These are phyloP conservation scores for Temnothorax nylanderi DNA, from an alignment of 1,140 invertebrate species.

Conservation along the genomic window DNA sequence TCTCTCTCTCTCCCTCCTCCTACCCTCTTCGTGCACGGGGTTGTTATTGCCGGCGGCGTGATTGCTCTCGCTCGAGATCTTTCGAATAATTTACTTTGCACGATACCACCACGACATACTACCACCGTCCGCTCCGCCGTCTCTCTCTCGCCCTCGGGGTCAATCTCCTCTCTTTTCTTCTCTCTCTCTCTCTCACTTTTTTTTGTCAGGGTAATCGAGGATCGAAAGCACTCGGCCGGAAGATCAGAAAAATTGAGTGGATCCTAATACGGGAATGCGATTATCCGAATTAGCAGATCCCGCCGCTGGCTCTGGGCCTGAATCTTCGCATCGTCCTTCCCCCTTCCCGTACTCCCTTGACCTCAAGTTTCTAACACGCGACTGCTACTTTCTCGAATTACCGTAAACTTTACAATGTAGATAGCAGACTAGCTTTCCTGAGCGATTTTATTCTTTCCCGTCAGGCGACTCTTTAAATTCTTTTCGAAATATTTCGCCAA, in stretches of 20 bases:
- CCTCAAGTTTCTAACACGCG: constrained; percentile 20
- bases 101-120: constrained; percentile 67
- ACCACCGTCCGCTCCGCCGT: constrained; percentile 43
- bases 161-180: constrained; percentile 9
- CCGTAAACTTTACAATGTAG: constrained; percentile 25
- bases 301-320: constrained; percentile 59
- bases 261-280: constrained; percentile 83
- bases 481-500: not conserved
- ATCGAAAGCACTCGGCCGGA: constrained; percentile 77
- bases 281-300: constrained; percentile 78
- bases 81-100: constrained; percentile 81
- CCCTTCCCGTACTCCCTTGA: not conserved
- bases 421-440: not conserved
- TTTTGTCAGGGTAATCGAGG: constrained; percentile 78
- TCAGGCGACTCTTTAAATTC: not conserved
- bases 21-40: constrained; percentile 65
- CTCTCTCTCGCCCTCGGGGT: constrained; percentile 37
- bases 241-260: constrained; percentile 85
- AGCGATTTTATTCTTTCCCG: not conserved
- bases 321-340: constrained; percentile 60
- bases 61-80: constrained; percentile 78
- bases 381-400: constrained; percentile 50
- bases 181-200: constrained; percentile 6
- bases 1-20: constrained; percentile 31
- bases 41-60: constrained; percentile 79